Conservation (phyloP, 2,113 vertebrate genomes). For the Eolophus roseicapilla region DNA sequence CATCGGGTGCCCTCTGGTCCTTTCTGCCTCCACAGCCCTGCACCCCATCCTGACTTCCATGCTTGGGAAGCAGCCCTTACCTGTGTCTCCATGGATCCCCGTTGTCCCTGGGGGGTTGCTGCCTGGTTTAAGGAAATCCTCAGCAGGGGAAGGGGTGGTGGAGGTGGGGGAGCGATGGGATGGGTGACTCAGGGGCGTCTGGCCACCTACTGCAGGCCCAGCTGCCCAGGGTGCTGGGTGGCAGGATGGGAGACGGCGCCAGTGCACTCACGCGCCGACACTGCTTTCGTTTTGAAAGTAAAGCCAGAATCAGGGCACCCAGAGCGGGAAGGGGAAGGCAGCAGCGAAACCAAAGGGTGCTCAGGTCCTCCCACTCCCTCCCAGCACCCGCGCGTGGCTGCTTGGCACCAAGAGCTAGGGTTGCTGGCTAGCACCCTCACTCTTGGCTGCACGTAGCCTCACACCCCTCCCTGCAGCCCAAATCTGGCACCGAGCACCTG, state of each 20-base stretch:
- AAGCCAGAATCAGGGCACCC: neutral
- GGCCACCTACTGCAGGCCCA: neutral
- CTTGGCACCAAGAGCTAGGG: neutral
- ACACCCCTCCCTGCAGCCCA: neutral
- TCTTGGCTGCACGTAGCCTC: neutral
- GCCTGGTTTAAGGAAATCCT: neutral
- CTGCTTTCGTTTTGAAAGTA: neutral
- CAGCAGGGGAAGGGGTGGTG: rapidly evolving
- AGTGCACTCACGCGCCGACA: rapidly evolving
- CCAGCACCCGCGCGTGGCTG: neutral
- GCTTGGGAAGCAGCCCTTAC: neutral
- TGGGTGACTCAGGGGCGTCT: neutral
- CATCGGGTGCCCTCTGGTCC: neutral
- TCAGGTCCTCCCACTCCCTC: neutral
- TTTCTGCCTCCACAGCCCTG: rapidly evolving
- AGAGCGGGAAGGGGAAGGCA: constrained; percentile 33
- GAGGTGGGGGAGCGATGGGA: neutral
- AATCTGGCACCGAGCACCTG: neutral
- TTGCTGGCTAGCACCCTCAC: rapidly evolving
- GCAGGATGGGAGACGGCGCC: neutral
- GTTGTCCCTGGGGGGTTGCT: neutral
- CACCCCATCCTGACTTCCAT: neutral
- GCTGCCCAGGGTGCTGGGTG: neutral
- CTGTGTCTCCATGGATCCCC: rapidly evolving
- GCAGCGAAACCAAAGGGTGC: neutral